Conservation (phyloP, 2,797 vertebrate species). For the Aselliscus stoliczkanus region DNA sequence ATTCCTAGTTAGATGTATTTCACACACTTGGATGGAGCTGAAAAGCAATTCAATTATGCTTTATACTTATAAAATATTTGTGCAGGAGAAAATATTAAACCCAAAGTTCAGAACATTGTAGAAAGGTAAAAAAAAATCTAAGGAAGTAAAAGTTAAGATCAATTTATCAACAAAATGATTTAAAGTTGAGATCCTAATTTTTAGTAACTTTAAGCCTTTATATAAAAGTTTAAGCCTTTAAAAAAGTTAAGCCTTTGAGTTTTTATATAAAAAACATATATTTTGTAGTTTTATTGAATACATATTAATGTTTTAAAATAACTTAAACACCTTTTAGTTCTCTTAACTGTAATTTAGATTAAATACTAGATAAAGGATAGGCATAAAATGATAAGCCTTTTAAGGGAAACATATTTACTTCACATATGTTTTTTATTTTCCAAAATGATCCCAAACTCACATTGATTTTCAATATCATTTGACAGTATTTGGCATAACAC, state of each 20-base stretch:
- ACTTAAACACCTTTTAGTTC: background rate
- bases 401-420: background rate
- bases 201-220: background rate
- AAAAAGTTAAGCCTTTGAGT: no score
- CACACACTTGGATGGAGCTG: background rate
- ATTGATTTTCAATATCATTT: slow-evolving; percentile 11
- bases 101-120: background rate
- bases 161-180: slow-evolving; percentile 16
- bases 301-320: slow-evolving; percentile 20
- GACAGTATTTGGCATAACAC: background rate
- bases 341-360: background rate
- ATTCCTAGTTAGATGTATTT: slow-evolving; percentile 11
- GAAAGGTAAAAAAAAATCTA: background rate
- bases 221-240: no score
- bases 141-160: slow-evolving; percentile 10
- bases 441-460: background rate
- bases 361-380: background rate
- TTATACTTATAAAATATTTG: slow-evolving; percentile 44
- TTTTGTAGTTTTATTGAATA: slow-evolving; percentile 1
- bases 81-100: background rate
- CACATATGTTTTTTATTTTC: background rate
- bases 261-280: no score
- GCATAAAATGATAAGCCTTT: background rate
- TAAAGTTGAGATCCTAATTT: background rate
- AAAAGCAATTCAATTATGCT: slow-evolving; percentile 8